Conservation (phyloP, 2,113 vertebrate genomes). For the Tragulus kanchil region DNA sequence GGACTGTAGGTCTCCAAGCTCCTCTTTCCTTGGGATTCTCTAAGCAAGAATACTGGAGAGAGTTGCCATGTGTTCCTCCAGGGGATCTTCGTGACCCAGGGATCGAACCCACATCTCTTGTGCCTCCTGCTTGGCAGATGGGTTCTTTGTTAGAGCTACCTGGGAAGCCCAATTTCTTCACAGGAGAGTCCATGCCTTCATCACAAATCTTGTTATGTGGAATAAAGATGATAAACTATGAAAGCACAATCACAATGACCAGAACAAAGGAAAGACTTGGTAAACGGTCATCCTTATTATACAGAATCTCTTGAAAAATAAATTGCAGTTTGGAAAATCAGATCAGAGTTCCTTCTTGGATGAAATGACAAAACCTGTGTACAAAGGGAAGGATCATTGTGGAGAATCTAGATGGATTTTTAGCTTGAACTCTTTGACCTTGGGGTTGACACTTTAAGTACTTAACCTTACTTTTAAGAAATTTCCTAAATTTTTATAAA, state of each 20-base stretch:
- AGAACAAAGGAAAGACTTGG: neutral
- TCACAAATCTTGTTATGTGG: neutral
- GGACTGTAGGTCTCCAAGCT: too few species aligned
- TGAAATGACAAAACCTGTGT: neutral
- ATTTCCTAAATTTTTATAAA: neutral
- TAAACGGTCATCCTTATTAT: neutral
- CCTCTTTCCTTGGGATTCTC: too few species aligned
- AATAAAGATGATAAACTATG: neutral
- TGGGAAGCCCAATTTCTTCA: neutral
- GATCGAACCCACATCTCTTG: too few species aligned
- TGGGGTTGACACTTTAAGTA: constrained; percentile 13
- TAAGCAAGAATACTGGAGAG: too few species aligned
- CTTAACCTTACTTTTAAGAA: neutral
- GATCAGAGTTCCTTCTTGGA: neutral
- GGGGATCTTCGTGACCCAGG: too few species aligned
- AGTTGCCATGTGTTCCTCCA: too few species aligned
- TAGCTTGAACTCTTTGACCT: neutral
- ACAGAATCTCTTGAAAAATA: neutral
- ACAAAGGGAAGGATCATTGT: neutral
- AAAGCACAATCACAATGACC: neutral
- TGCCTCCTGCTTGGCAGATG: too few species aligned
- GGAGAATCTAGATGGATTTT: neutral
- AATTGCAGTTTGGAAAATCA: neutral
- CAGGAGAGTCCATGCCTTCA: too few species aligned
- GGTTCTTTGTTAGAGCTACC: too few species aligned